Conservation (phyloP, 2,797 vertebrate genomes). For the Rhynchonycteris naso region DNA sequence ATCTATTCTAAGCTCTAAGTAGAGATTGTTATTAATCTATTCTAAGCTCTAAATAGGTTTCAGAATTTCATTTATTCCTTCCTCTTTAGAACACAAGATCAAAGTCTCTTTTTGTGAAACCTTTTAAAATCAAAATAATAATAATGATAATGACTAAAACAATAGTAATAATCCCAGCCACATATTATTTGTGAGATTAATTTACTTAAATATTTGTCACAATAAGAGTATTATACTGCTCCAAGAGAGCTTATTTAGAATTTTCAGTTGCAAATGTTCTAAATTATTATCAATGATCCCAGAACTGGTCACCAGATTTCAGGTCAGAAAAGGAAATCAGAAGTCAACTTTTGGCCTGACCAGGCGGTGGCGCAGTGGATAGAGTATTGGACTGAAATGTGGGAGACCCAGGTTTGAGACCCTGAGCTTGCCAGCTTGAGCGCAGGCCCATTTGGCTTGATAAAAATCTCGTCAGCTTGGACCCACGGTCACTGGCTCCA, state of each 20-base stretch:
- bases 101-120: background rate
- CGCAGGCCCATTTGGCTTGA: no score
- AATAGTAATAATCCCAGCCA: background rate
- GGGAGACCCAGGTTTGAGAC: no score
- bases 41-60: background rate
- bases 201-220: background rate
- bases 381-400: no score
- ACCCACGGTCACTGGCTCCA: no score
- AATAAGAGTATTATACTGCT: background rate
- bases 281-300: background rate
- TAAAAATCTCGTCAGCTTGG: no score
- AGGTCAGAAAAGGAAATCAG: background rate
- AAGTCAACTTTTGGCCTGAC: constrained; percentile 22
- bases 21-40: background rate
- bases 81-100: background rate
- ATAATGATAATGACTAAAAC: background rate
- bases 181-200: background rate
- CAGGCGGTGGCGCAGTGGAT: no score
- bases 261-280: background rate
- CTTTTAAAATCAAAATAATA: background rate
- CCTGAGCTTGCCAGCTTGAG: no score
- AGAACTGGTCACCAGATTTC: no score
- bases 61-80: background rate
- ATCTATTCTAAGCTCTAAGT: background rate
- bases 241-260: background rate